Base-by-base conservation (phyloP, 2,113 vertebrate genomes). In the Pelecanoides urinatrix region DNA sequence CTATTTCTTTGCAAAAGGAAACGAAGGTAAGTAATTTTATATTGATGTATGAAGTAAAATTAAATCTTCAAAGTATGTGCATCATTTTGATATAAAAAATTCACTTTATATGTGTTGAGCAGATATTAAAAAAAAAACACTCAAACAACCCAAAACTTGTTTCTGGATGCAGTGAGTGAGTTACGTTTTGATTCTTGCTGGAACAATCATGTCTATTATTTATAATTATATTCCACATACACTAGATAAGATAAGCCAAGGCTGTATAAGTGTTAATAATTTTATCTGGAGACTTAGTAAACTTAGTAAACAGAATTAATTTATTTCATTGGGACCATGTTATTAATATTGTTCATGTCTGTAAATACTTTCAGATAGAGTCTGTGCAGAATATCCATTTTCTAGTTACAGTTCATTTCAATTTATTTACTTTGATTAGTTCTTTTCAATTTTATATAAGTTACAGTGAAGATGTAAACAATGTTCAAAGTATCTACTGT, bases 1-100 rank as follows among this genome's bases (percentile, higher is more conserved):
- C 98, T 99, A 93, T 98, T 99, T 85, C 98, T 99, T 97, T 99
- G 99, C 98, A 99, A 98, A 98, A 99, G 99, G 90, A 99, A 98
- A 96, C 98, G 99, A 98, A 99, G 99, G 99, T 99, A 98, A 94
- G 97, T 73, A 38, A 15, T 74, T 96, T 45, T 75, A 36, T 36
- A 15, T 45, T 72, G 45, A 42, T 3, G 5, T 53, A 19, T 77
- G 59, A 19, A 59, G 38, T 53, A 16, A 56, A 34, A 67, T 5
- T 55, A 72, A 42, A 76, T 55, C 9, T 42, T 86, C 82, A 5
- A 71, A 62, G 13, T 29, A 34, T 20, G 25, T 58, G 7, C 4
- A 36, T 50, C 22, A 71, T 73, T 71, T 65, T 16, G 1, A 36
- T 36, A 25, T 20, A 11, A 23, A 77, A 70, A 63, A 40, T 1